These are phyloP conservation scores for Trichacis sp. DNA, from an alignment of 2,888 invertebrate genomes.

Conservation along the genomic window DNA sequence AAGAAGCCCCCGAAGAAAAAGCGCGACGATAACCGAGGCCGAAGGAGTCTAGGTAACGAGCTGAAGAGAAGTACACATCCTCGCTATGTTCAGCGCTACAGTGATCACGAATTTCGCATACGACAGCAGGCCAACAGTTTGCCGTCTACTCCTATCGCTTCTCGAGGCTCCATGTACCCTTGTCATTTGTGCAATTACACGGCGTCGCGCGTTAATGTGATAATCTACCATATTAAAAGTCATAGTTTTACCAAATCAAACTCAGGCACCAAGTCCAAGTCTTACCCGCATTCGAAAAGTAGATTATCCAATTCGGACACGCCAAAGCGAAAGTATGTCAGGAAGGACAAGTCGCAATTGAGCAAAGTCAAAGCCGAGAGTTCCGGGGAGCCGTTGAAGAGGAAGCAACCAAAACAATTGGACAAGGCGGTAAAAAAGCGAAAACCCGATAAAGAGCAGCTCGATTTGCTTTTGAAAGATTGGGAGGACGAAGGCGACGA, in stretches of 20 bases:
- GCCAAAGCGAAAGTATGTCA: constrained; percentile 67
- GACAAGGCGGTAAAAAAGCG: constrained; percentile 67
- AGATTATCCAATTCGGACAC: constrained; percentile 44
- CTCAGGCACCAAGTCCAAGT: constrained; percentile 48
- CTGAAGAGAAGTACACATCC: constrained; percentile 69
- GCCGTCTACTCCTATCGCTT: constrained; percentile 53
- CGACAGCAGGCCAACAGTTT: constrained; percentile 71
- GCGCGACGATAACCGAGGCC: constrained; percentile 51
- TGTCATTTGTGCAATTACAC: constrained; percentile 77
- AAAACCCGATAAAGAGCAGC: constrained; percentile 76
- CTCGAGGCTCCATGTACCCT: constrained; percentile 67
- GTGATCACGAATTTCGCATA: constrained; percentile 76
- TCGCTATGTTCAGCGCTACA: constrained; percentile 67
- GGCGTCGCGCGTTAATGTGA: constrained; percentile 78
- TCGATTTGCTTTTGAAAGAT: constrained; percentile 79
- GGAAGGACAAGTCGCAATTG: constrained; percentile 65
- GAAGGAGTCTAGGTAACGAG: constrained; percentile 50
- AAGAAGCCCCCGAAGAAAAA: constrained; percentile 68
- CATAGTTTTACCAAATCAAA: constrained; percentile 65
- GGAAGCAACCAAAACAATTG: constrained; percentile 56
- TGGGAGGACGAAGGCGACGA: constrained; percentile 79
- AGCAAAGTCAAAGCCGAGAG: constrained; percentile 63
- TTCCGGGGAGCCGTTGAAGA: constrained; percentile 52
- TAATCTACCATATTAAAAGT: constrained; percentile 80
- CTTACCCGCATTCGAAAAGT: constrained; percentile 48